Percentiles rank a stretch among this genome's conserved stretches.
These are phyloP conservation scores for Steinernema feltiae DNA, from an alignment of 1,140 invertebrate species.

Conservation along the genomic window DNA sequence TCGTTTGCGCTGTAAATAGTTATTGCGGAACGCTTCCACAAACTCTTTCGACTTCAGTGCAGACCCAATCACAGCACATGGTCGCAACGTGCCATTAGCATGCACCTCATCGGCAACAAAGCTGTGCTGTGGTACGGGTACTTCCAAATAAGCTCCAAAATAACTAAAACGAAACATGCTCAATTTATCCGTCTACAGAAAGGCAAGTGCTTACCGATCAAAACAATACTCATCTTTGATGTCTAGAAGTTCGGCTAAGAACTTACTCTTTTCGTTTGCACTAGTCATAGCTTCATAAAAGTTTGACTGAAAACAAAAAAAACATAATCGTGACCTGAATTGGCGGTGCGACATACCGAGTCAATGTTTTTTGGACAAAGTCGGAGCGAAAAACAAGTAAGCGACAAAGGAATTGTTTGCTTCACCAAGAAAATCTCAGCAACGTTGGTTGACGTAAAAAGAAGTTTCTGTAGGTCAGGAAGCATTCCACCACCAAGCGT, in stretches of 20 bases:
- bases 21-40: background rate
- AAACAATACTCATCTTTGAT: background rate
- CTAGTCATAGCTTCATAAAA: slow-evolving; percentile 6
- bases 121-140: background rate
- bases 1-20: background rate
- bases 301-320: background rate
- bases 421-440: background rate
- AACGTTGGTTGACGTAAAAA: background rate
- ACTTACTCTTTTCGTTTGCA: background rate
- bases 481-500: slow-evolving; percentile 13
- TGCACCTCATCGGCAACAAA: background rate
- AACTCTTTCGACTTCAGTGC: background rate
- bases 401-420: background rate
- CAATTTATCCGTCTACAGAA: background rate
- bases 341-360: background rate
- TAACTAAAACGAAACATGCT: background rate
- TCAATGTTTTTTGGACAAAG: background rate
- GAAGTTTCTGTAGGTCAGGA: background rate
- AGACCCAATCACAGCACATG: background rate
- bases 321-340: background rate
- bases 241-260: background rate
- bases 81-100: background rate
- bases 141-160: background rate
- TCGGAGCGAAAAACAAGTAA: background rate
- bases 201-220: background rate